phyloP scores from a whole-genome alignment of 2,888 invertebrate species.

The Cantharis rustica region DNA sequence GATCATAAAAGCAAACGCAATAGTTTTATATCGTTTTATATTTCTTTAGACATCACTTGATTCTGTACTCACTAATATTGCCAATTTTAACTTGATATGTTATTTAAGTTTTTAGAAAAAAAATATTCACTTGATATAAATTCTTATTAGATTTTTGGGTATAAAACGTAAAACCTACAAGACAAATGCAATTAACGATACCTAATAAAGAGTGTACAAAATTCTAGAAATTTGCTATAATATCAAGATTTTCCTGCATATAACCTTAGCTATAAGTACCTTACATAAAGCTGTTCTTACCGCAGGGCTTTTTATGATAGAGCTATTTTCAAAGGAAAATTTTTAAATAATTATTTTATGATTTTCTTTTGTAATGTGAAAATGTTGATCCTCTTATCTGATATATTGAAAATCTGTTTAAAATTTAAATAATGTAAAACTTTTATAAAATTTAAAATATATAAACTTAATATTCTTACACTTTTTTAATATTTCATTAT shows the following conservation, averaged over 20 bases:
- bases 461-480: background rate
- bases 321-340: background rate
- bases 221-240: background rate
- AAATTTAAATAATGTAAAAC: background rate
- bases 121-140: no score
- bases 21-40: background rate
- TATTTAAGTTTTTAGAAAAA: no score
- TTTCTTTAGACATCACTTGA: background rate
- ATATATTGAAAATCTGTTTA: background rate
- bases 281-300: background rate
- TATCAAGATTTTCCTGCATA: background rate
- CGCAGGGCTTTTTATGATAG: background rate
- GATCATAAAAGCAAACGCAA: background rate
- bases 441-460: background rate
- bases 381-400: background rate
- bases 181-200: background rate
- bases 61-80: no score
- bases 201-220: background rate
- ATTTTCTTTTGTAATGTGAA: background rate
- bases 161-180: background rate
- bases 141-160: no score
- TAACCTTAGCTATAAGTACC: background rate
- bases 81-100: no score
- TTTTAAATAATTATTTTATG: slow-evolving; percentile 1
- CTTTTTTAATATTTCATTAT: background rate